Conservation (phyloP, 2,888 invertebrate species). For the Lepidochitona cinerea region DNA sequence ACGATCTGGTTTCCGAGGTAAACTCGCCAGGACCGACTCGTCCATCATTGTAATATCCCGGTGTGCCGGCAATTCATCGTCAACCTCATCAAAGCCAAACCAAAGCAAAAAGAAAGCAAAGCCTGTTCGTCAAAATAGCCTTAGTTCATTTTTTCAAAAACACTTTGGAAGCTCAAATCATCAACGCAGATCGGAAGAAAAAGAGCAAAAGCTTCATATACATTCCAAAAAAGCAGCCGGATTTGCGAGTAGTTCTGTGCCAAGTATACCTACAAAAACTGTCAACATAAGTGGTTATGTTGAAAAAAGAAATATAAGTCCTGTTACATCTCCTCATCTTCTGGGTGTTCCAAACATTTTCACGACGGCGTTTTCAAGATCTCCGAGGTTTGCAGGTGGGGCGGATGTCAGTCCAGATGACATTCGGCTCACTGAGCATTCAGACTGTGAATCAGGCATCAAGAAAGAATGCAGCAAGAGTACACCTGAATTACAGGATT, state of each 20-base stretch:
- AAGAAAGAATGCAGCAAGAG: background rate
- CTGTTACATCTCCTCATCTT: background rate
- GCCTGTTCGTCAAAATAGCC: background rate
- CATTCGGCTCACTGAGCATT: conserved; percentile 11
- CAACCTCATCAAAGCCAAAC: background rate
- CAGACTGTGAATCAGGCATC: background rate
- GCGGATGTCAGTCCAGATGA: conserved; percentile 21
- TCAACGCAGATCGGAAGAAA: background rate
- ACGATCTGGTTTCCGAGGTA: background rate
- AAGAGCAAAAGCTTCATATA: background rate
- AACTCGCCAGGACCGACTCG: background rate
- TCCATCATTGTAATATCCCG: conserved; percentile 6
- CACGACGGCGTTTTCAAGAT: conserved; percentile 46
- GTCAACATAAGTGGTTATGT: background rate
- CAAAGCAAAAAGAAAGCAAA: background rate
- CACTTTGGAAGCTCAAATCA: background rate
- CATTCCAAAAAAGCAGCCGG: background rate
- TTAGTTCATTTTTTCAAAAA: conserved; percentile 8
- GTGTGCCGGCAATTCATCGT: conserved; percentile 1
- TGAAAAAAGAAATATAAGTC: background rate
- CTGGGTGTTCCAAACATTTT: conserved; percentile 40
- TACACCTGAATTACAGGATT: background rate
- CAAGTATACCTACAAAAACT: background rate
- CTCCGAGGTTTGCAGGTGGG: conserved; percentile 3
- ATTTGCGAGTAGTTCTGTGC: background rate